These are phyloP conservation scores for Eupsilia transversa DNA, from an alignment of 2,888 invertebrate species.

Conservation along the genomic window DNA sequence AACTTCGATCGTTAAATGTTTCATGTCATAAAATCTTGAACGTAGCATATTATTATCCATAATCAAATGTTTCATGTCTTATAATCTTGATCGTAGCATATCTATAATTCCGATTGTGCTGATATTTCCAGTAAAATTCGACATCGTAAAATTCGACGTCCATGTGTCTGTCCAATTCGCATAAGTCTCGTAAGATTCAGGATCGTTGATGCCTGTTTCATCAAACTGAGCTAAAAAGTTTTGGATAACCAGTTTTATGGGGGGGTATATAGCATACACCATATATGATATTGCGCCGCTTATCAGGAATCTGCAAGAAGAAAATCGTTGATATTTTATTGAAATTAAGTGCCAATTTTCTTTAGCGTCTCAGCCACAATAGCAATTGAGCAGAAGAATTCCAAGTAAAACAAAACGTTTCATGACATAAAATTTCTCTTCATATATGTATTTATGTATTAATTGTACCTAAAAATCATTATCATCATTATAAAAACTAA, in stretches of 20 bases:
- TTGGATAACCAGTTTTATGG: constrained; percentile 32
- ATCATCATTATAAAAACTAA: no score
- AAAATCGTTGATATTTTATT: neutral
- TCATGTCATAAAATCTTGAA: constrained; percentile 10
- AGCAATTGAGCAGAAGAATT: neutral
- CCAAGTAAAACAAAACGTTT: neutral
- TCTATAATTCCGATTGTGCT: constrained; percentile 4
- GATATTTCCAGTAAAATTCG: constrained; percentile 19
- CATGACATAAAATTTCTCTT: no score
- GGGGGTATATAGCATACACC: constrained; percentile 68
- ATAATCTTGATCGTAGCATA: constrained; percentile 12
- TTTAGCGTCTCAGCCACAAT: neutral
- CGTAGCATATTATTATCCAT: constrained; percentile 21
- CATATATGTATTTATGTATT: no score
- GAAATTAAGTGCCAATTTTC: neutral
- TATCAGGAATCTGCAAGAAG: constrained; percentile 73
- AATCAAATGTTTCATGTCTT: constrained; percentile 1
- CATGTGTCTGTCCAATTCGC: constrained; percentile 40
- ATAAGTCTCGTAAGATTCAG: constrained; percentile 25
- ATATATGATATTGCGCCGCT: constrained; percentile 70
- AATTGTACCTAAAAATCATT: no score
- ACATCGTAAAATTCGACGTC: constrained; percentile 23
- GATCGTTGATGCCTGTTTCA: neutral
- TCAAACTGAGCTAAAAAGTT: constrained; percentile 21
- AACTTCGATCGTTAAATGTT: neutral